Evolutionary conservation across 2,113 vertebrate species (phyloP).

Genomic region (Rhinoderma darwinii): DNA sequence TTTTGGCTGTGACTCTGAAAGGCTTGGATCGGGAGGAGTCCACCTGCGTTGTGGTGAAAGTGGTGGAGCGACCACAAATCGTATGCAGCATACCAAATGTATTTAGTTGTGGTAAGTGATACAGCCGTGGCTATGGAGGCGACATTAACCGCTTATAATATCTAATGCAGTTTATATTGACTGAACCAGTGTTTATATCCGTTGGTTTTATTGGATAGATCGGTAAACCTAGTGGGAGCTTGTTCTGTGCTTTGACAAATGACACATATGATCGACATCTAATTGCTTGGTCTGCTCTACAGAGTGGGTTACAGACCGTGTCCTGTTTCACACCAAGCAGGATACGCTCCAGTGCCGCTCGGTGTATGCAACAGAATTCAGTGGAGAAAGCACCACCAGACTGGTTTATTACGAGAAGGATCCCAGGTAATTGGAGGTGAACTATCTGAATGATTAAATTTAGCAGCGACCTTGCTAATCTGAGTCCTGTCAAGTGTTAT

Average conservation of each 20-base stretch:
- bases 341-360: constrained; percentile 82
- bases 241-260: not conserved
- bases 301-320: constrained; percentile 91
- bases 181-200: not conserved
- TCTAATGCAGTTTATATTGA: too few relatives aligned
- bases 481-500: too few relatives aligned
- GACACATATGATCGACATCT: too few relatives aligned
- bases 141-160: not conserved
- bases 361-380: constrained; percentile 83
- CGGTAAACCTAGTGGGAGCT: not conserved
- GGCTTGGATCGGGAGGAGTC: constrained; percentile 74
- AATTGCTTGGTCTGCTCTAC: constrained; percentile 38
- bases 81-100: constrained; percentile 79
- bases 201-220: not conserved
- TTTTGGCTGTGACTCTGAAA: constrained; percentile 83
- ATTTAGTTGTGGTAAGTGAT: constrained; percentile 86
- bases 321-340: constrained; percentile 86
- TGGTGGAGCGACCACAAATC: constrained; percentile 67
- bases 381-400: constrained; percentile 66
- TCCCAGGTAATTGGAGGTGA: constrained; percentile 79
- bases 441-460: too few relatives aligned
- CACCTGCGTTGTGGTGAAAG: constrained; percentile 77
- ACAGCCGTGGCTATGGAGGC: too few relatives aligned
- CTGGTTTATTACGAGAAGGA: constrained; percentile 86
- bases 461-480: too few relatives aligned